A percentile compares a stretch with the other conserved stretches of the same genome.
phyloP scores from a whole-genome alignment of 2,797 vertebrate species.

The Linurgus olivaceus region DNA sequence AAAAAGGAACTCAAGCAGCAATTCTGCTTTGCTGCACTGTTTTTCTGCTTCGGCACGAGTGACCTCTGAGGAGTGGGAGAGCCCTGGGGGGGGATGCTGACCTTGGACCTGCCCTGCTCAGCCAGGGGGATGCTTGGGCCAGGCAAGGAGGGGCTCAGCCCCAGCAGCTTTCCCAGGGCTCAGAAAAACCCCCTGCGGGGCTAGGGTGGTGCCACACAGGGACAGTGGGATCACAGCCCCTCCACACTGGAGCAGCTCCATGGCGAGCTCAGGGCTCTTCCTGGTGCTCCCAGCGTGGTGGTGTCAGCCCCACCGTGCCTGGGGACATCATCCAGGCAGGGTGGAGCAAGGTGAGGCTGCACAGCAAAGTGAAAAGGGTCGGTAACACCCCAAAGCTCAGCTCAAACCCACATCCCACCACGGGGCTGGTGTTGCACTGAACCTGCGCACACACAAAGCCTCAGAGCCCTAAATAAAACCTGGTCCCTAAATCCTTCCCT shows the following conservation, averaged over 20 bases:
- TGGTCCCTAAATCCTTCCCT: background rate
- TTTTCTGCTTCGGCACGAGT: background rate
- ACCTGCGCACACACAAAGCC: rapidly evolving
- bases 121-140: background rate
- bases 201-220: background rate
- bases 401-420: background rate
- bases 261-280: background rate
- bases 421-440: rapidly evolving
- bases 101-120: background rate
- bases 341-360: background rate
- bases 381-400: background rate
- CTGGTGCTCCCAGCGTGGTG: background rate
- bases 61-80: background rate
- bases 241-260: background rate
- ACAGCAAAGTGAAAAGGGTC: rapidly evolving
- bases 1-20: background rate
- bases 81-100: background rate
- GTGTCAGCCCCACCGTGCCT: rapidly evolving
- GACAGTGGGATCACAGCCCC: background rate
- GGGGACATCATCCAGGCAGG: background rate
- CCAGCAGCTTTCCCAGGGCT: background rate
- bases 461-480: background rate
- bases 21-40: background rate
- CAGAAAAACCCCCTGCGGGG: background rate
- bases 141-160: background rate